These are phyloP conservation scores for Dolichotis patagonum DNA, from an alignment of 2,113 vertebrate genomes.

Conservation along the genomic window DNA sequence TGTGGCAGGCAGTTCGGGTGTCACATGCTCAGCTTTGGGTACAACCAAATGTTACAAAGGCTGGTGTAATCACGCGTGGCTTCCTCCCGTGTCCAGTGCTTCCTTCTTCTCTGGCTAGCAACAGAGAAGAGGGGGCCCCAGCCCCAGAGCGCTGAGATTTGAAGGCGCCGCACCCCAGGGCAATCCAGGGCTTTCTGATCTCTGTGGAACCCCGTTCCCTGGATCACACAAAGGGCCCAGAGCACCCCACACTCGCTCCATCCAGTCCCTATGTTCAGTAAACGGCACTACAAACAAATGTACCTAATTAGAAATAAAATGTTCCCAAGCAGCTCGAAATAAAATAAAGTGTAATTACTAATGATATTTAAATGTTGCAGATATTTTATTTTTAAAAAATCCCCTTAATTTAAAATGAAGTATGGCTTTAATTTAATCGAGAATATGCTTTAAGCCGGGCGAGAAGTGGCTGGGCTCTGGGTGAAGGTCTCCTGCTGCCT, in stretches of 20 bases:
- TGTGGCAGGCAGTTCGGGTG: rapidly evolving
- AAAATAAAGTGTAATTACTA: conserved; percentile 83
- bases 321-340: conserved; percentile 70
- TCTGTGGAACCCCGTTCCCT: background rate
- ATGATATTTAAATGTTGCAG: conserved; percentile 75
- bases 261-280: background rate
- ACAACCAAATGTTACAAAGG: background rate
- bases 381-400: conserved; percentile 71
- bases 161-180: background rate
- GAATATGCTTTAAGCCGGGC: background rate
- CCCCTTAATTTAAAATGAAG: conserved; percentile 74
- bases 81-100: background rate
- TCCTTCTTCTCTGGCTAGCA: background rate
- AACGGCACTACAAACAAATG: conserved; percentile 76
- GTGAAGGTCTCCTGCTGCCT: rapidly evolving
- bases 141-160: background rate
- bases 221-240: background rate
- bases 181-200: background rate
- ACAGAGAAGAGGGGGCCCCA: background rate
- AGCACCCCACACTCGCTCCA: no score
- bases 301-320: conserved; percentile 78
- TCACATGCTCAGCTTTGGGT: background rate
- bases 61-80: background rate
- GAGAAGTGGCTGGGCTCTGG: background rate
- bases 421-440: conserved; percentile 64